A percentile compares a stretch with the other conserved stretches of the same genome.
Evolutionary conservation across 2,888 invertebrate genomes (phyloP).

Genomic region (Callinectes sapidus): DNA sequence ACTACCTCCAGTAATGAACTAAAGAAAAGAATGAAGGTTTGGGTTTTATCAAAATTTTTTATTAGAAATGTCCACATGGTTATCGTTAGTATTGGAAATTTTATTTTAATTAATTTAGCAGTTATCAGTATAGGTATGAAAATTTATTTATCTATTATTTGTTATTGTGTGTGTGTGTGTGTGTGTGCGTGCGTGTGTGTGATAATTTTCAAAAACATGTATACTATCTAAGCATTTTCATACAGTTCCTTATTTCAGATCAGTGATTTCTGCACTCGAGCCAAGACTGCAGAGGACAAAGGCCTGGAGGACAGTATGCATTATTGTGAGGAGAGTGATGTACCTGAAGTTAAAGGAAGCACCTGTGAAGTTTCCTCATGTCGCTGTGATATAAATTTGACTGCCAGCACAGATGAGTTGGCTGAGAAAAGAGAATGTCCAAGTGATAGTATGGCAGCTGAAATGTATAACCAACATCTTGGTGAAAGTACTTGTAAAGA

Average conservation of each 20-base stretch:
- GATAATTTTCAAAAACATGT: background rate
- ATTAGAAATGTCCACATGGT: no score
- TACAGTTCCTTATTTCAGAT: constrained; percentile 19
- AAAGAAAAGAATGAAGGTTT: no score
- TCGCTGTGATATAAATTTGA: background rate
- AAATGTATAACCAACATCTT: background rate
- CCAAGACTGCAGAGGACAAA: background rate
- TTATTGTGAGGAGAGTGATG: background rate
- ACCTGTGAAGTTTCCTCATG: background rate
- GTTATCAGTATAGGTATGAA: no score
- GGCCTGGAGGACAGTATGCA: background rate
- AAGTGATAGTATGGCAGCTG: background rate
- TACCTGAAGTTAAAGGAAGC: background rate
- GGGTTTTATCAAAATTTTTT: no score
- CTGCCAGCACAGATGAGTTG: background rate
- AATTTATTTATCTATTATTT: no score
- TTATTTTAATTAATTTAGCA: no score
- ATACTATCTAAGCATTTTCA: constrained; percentile 38
- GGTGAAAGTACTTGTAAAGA: background rate
- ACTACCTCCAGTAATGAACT: no score
- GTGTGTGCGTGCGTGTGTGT: background rate
- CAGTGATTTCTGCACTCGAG: background rate
- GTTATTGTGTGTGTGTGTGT: no score
- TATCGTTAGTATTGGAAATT: no score
- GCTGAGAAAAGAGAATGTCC: background rate